Conservation (phyloP, 2,888 invertebrate genomes). For the Polyommatus iphigenia region DNA sequence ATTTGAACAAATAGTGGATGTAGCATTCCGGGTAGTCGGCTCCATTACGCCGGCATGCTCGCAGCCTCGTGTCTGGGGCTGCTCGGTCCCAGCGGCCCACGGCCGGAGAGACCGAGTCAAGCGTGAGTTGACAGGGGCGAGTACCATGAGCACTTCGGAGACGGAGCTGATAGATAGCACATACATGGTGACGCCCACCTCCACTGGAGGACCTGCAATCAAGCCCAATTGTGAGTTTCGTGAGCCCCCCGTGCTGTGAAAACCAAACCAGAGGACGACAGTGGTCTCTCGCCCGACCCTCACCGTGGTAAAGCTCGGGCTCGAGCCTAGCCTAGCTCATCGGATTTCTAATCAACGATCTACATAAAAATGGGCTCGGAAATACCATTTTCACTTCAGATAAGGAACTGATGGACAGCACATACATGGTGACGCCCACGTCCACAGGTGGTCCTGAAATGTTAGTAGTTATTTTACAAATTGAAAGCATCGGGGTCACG, state of each 20-base stretch:
- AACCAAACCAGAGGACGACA: constrained; percentile 58
- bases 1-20: constrained; percentile 45
- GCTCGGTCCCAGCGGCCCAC: constrained; percentile 66
- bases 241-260: constrained; percentile 53
- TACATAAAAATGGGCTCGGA: constrained; percentile 60
- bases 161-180: constrained; percentile 99
- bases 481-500: constrained; percentile 49
- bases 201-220: constrained; percentile 97
- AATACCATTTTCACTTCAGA: constrained; percentile 91
- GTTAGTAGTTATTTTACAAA: constrained; percentile 41
- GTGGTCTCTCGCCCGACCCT: constrained; percentile 53
- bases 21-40: constrained; percentile 53
- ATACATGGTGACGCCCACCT: constrained; percentile 98
- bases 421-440: constrained; percentile 90
- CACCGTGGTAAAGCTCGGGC: constrained; percentile 52
- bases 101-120: constrained; percentile 48
- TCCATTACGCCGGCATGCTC: constrained; percentile 70
- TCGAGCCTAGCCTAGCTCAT: constrained; percentile 54
- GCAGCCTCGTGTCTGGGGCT: constrained; percentile 79
- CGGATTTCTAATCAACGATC: constrained; percentile 52
- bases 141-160: constrained; percentile 99
- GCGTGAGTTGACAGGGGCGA: constrained; percentile 87
- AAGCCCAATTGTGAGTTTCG: constrained; percentile 76
- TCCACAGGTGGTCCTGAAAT: constrained; percentile 88
- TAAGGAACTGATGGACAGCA: constrained; percentile 89